Conservation (phyloP, 1,140 invertebrate genomes). For the Zaprionus kolodkinae region DNA sequence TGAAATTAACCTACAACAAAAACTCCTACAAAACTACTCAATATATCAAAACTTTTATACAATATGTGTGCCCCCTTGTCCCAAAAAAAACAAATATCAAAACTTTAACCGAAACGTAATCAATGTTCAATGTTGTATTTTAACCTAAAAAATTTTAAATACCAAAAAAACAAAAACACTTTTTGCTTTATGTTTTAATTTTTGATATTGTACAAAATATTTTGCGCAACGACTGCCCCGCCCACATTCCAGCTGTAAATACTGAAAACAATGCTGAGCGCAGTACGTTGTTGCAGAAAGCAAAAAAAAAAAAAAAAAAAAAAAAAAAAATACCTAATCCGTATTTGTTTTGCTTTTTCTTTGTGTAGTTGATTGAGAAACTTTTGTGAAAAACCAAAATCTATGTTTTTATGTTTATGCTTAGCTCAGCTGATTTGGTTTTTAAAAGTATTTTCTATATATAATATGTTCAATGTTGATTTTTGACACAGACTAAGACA, state of each 20-base stretch:
- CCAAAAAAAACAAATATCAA: constrained; percentile 39
- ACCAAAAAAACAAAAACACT: constrained; percentile 26
- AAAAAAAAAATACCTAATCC: constrained; percentile 6
- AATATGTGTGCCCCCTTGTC: constrained; percentile 45
- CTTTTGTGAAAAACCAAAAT: constrained; percentile 18
- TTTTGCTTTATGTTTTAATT: constrained; percentile 53
- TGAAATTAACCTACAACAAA: constrained; percentile 43
- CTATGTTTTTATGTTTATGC: constrained; percentile 29
- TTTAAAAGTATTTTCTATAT: constrained; percentile 32
- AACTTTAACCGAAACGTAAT: constrained; percentile 58
- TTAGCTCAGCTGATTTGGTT: constrained; percentile 46
- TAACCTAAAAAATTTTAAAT: constrained; percentile 37
- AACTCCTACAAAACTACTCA: constrained; percentile 31
- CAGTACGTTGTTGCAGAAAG: constrained; percentile 40
- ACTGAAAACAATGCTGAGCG: constrained; percentile 49
- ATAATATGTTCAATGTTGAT: constrained; percentile 35
- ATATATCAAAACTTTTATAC: constrained; percentile 49
- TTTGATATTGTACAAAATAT: constrained; percentile 45
- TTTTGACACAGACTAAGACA: constrained; percentile 44
- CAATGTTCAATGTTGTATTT: constrained; percentile 81
- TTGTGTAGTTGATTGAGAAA: constrained; percentile 46
- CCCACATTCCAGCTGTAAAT: constrained; percentile 52
- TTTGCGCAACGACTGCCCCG: constrained; percentile 48
- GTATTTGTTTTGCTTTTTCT: constrained; percentile 51
- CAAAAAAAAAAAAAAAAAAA: neutral